These are phyloP conservation scores for Tor tambroides DNA, from an alignment of 2,113 vertebrate genomes.

Conservation along the genomic window DNA sequence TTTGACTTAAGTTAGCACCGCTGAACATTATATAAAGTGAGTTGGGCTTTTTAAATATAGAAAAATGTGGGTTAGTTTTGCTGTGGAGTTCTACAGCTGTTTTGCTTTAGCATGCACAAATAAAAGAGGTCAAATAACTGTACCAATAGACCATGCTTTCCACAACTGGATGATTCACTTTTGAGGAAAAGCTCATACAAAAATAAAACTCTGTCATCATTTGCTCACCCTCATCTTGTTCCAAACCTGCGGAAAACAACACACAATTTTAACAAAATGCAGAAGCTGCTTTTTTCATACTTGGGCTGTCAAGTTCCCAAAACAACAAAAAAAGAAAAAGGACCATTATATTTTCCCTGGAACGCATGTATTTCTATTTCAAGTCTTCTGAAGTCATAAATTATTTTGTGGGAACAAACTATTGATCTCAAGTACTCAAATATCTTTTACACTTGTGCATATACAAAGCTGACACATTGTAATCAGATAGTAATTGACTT, in stretches of 20 bases:
- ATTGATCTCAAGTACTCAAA: background rate
- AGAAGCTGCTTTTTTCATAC: background rate
- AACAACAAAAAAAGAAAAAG: background rate
- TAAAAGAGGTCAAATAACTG: background rate
- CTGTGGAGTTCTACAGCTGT: background rate
- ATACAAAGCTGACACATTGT: background rate
- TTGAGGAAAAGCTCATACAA: background rate
- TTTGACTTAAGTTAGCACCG: background rate
- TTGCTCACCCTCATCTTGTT: background rate
- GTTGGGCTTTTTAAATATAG: background rate
- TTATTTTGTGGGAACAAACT: background rate
- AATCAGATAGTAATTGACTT: too few species aligned
- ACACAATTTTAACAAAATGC: background rate
- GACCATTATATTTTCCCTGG: background rate
- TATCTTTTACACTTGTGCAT: background rate
- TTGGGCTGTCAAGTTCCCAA: background rate
- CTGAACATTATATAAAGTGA: background rate
- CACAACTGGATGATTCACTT: background rate
- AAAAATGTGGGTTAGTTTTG: background rate
- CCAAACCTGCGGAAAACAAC: background rate
- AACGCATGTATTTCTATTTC: background rate
- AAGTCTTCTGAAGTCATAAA: background rate
- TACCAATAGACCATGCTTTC: background rate
- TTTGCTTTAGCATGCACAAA: constrained; percentile 4
- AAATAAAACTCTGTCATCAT: constrained; percentile 4